Conservation (phyloP, 64 coral and sea anemone genomes). For the Pocillopora damicornis region DNA sequence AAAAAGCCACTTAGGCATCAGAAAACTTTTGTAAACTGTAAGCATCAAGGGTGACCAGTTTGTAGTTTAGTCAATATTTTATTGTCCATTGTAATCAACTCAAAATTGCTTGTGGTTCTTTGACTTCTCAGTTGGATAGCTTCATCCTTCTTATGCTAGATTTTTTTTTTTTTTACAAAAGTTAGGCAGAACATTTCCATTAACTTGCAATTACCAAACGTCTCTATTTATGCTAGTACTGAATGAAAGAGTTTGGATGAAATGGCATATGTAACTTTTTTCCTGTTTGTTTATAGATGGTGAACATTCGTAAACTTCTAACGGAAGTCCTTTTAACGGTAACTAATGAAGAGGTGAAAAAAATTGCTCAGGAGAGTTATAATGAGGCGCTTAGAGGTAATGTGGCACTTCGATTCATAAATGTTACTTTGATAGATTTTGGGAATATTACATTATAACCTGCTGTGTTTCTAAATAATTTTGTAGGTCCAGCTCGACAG, state of each 20-base stretch:
- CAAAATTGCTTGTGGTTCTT: too few relatives aligned
- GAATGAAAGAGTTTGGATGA: too few relatives aligned
- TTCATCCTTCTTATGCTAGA: too few relatives aligned
- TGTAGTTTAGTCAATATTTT: too few relatives aligned
- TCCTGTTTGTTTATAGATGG: slow-evolving; percentile 57
- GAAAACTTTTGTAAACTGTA: too few relatives aligned
- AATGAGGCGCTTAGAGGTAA: slow-evolving; percentile 64
- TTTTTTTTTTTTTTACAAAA: too few relatives aligned
- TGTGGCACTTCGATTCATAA: background rate
- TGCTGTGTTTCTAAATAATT: background rate
- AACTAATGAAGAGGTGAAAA: slow-evolving; percentile 90
- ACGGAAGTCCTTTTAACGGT: slow-evolving; percentile 93
- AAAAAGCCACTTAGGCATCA: too few relatives aligned
- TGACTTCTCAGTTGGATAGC: too few relatives aligned
- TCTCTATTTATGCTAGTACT: slow-evolving; percentile 2
- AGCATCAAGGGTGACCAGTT: too few relatives aligned
- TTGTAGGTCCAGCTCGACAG: slow-evolving; percentile 36
- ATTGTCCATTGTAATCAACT: too few relatives aligned
- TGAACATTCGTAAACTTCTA: slow-evolving; percentile 88
- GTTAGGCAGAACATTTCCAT: too few relatives aligned
- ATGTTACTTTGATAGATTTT: background rate
- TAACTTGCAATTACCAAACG: too few relatives aligned
- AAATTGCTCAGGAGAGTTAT: slow-evolving; percentile 85
- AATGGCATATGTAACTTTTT: background rate
- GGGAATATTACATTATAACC: background rate